Evolutionary conservation across 2,888 invertebrate species (phyloP), one percentile per base, ranked within the genome.

Genomic region (Microctonus aethiopoides): DNA sequence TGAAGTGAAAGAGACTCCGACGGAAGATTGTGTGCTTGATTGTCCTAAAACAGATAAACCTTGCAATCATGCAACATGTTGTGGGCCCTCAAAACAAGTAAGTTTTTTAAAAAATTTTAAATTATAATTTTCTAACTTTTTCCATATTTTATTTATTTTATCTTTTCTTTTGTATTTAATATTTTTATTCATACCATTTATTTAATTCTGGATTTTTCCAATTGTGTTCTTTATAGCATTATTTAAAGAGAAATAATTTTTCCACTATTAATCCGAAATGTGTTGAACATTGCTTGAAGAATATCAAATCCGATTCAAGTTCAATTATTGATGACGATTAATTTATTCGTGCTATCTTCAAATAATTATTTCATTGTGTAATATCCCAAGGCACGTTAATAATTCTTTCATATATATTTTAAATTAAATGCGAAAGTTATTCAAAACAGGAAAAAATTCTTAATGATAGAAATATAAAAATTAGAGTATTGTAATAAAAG

Each of bases 61-160:
- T 34, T 96, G 96, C 84, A 93, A 93, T 78, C 92, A 94, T 81
- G 95, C 95, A 46, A 96, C 96, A 2, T 96, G 96, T 85, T 96
- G 96, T 84, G 94, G 94, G 36, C 93, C 93, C 67, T 92, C 93
- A 71, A 93, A 93, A 87, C 92, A 92, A 90, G 93, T 93, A 87
- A 46, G 46, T 16, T 46, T 3, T n/a, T 39, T n/a, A 5, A 69
- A 60, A 51, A 26, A 22, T 13, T 13, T 16, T 22, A 13, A 51
- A n/a, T 20, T 41, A 51, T 46, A 54, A 59, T 46, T 46, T 56
- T 66, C 32, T 24, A 51, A 54, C 20, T 22, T 22, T 29, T 34
- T 13, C 13, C 32, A 10, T 32, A 76, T 87, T 87, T 81, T 87
- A 85, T 73, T 87, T 86, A 78, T 87, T 86, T 72, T 86, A 86